phyloP scores from a whole-genome alignment of 2,797 vertebrate species.

The Holocentrus rufus region DNA sequence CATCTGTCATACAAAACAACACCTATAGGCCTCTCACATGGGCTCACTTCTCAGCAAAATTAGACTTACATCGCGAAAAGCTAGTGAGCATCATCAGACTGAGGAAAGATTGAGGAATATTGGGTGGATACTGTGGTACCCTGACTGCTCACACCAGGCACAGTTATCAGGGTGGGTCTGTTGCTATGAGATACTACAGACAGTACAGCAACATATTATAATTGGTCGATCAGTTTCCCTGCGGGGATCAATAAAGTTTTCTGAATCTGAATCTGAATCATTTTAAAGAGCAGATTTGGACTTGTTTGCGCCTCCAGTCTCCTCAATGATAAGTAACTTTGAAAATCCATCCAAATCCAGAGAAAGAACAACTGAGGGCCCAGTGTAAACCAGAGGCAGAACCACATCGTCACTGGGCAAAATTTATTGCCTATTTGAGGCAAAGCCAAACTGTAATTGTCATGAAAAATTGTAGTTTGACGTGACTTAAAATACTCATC shows the following conservation, averaged over 20 bases:
- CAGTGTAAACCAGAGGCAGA: too few species aligned
- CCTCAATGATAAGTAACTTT: neutral
- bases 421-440: constrained; percentile 8
- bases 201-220: neutral
- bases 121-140: constrained; percentile 23
- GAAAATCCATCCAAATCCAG: neutral
- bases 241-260: too few species aligned
- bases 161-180: constrained; percentile 50
- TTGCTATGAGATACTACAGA: constrained; percentile 21
- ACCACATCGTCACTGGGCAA: neutral
- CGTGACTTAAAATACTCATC: constrained; percentile 14
- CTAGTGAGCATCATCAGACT: constrained; percentile 14
- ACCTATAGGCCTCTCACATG: constrained; percentile 45
- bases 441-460: constrained; percentile 8
- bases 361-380: too few species aligned
- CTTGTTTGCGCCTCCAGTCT: neutral
- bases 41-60: constrained; percentile 19
- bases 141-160: neutral
- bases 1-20: constrained; percentile 38
- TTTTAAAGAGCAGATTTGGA: neutral
- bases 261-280: too few species aligned
- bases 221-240: neutral
- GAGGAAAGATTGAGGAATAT: constrained; percentile 38
- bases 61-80: constrained; percentile 28
- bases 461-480: constrained; percentile 4